These are phyloP conservation scores for Elmis aenea DNA, from an alignment of 2,888 invertebrate genomes.

Conservation along the genomic window DNA sequence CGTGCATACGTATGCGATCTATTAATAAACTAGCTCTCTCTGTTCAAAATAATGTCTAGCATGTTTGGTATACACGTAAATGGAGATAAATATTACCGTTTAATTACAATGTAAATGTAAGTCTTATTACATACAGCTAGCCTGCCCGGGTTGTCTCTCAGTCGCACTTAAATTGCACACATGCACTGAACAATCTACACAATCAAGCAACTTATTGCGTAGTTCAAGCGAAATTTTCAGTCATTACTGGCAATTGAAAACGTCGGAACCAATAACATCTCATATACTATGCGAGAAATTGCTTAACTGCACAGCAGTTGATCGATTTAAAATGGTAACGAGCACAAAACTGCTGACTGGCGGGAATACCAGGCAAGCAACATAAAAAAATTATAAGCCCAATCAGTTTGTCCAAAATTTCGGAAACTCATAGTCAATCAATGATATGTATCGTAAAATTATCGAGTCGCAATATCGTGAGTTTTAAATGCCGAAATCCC, in stretches of 20 bases:
- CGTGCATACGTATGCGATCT: too few species aligned
- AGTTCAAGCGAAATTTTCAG: too few species aligned
- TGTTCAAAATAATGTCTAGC: too few species aligned
- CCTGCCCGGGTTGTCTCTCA: conserved; percentile 51
- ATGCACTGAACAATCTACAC: conserved; percentile 31
- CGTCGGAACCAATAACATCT: too few species aligned
- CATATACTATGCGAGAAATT: too few species aligned
- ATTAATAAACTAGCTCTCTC: too few species aligned
- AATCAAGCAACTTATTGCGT: conserved; percentile 10
- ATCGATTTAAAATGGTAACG: conserved; percentile 36
- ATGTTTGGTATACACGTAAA: too few species aligned
- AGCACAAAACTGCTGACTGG: conserved; percentile 43
- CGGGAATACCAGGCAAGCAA: conserved; percentile 43
- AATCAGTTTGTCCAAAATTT: background rate
- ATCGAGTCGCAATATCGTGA: too few species aligned
- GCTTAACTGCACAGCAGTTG: conserved; percentile 12
- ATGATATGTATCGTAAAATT: conserved; percentile 1
- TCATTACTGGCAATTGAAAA: too few species aligned
- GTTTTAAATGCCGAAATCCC: too few species aligned
- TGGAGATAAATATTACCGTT: too few species aligned
- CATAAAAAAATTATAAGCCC: conserved; percentile 22
- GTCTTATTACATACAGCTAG: conserved; percentile 42
- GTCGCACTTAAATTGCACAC: conserved; percentile 43
- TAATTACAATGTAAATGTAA: too few species aligned
- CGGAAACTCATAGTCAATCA: conserved; percentile 4